Base-by-base conservation (phyloP, 23 tunicate species). In the Phallusia fumigata region DNA sequence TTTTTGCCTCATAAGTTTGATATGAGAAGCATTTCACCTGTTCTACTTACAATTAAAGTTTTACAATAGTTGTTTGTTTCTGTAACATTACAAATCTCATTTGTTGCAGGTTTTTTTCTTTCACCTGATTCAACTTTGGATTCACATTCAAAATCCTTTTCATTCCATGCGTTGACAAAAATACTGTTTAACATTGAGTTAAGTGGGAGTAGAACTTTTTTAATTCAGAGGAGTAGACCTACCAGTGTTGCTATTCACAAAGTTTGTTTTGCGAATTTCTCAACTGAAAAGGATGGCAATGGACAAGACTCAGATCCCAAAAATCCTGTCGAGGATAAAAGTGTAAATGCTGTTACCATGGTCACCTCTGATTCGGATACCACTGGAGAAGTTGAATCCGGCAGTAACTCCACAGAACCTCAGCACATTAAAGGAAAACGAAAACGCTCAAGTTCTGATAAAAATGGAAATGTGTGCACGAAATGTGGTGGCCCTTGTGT, bases 401-500 rank as follows among this genome's bases (percentile, higher is more conserved):
- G 13, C 26, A 58, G 13, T 13, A 58, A 58, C 1, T 24, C 26
- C 3, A 22, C 69, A 58, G 69, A 58, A 58, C 28, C 69, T 21
- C 69, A 58, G 69, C 69, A 58, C 3, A 24, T 5, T 22, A 58
- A 24, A 58, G 69, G 69, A 24, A 58, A 58, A 24, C 11, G 69
- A 21, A 22, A 16, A 58, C 69, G 28, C 47, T 3, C 5, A 6
- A 22, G 16, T 22, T 21, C 69, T 22, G 26, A 58, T 24, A 58
- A 58, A 24, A 75, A 79, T 0, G 76, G 74, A 74, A 87, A 80
- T 15, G 18, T 49, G 24, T 89, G 93, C 65, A 83, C 84, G 12
- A 69, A 84, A 34, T 89, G 93, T 79, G 85, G 85, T 22, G 33
- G 80, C 8, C 88, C 93, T 13, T 84, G 89, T 84, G 34, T 75